phyloP scores from a whole-genome alignment of 2,888 invertebrate genomes.

The Hydroisotoma schaefferi region DNA sequence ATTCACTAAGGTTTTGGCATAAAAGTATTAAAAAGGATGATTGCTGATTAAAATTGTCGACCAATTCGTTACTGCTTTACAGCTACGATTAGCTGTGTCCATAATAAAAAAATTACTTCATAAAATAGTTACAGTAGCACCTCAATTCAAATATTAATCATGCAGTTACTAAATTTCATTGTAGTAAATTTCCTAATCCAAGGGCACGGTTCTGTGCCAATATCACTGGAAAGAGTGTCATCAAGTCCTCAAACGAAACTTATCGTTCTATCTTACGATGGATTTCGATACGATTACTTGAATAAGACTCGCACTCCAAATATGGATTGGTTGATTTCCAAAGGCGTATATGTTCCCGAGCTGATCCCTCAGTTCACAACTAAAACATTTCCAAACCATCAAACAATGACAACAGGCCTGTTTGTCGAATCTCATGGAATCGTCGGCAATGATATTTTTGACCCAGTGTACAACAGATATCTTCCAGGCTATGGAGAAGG shows the following conservation, averaged over 20 bases:
- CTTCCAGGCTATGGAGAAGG: constrained; percentile 3
- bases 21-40: too few species aligned
- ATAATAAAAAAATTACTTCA: too few species aligned
- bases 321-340: constrained; percentile 57
- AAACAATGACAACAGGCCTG: constrained; percentile 65
- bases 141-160: too few species aligned
- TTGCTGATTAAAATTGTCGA: too few species aligned
- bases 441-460: constrained; percentile 61
- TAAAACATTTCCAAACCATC: constrained; percentile 71
- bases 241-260: not conserved
- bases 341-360: constrained; percentile 60
- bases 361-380: constrained; percentile 64
- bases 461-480: constrained; percentile 51
- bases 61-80: too few species aligned
- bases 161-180: too few species aligned
- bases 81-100: too few species aligned
- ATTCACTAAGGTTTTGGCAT: too few species aligned
- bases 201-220: too few species aligned
- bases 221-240: too few species aligned
- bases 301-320: constrained; percentile 59
- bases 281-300: constrained; percentile 66
- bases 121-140: too few species aligned
- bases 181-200: too few species aligned
- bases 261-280: constrained; percentile 65
- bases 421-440: constrained; percentile 68